A percentile compares a stretch with the other conserved stretches of the same genome.
phyloP scores from a whole-genome alignment of 2,797 vertebrate species.

The Phataginus tricuspis region DNA sequence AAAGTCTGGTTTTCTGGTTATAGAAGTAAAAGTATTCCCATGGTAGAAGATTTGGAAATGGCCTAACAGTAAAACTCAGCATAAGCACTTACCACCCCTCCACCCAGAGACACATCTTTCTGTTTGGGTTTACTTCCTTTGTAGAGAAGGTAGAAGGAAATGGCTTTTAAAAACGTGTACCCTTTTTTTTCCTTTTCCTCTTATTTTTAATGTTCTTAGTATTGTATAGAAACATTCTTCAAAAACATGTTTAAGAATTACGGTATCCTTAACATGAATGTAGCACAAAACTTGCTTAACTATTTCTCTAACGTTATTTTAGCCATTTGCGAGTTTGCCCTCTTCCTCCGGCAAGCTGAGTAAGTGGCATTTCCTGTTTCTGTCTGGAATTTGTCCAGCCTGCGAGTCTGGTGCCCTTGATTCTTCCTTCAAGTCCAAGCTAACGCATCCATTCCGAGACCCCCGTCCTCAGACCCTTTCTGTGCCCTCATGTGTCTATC shows the following conservation, averaged over 20 bases:
- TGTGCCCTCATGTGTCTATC: neutral
- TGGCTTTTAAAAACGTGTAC: neutral
- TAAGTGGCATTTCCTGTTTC: neutral
- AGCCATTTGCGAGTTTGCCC: neutral
- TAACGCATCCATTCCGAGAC: neutral
- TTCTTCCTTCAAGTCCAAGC: neutral
- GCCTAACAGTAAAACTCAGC: neutral
- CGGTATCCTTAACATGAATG: neutral
- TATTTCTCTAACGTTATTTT: neutral
- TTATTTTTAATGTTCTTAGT: neutral
- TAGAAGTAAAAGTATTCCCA: neutral
- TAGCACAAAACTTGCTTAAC: neutral
- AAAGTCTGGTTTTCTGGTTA: conserved; percentile 1
- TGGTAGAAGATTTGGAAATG: conserved; percentile 18
- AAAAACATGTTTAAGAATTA: neutral
- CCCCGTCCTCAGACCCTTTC: neutral
- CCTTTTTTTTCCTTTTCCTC: neutral
- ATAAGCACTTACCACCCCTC: neutral
- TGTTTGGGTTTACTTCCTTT: neutral
- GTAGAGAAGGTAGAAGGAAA: neutral
- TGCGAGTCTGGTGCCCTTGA: neutral
- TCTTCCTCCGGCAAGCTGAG: rapidly evolving
- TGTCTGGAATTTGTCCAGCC: neutral
- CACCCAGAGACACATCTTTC: neutral
- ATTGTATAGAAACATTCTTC: neutral